Percentiles rank a stretch among this genome's conserved stretches.
phyloP scores from a whole-genome alignment of 2,113 vertebrate genomes.

The Sinocyclocheilus anophthalmus region DNA sequence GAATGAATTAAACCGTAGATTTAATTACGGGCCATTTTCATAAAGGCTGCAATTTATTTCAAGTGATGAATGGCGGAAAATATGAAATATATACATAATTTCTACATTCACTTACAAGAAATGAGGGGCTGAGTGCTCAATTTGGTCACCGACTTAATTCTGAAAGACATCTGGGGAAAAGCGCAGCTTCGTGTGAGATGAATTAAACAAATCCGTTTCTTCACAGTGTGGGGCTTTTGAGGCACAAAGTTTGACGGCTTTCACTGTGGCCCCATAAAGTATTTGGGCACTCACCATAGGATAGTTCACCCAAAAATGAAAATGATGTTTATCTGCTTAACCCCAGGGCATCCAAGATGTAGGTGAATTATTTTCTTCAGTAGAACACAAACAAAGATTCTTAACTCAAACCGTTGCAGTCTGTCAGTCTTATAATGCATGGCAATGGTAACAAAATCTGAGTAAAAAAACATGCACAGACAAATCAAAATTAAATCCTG shows the following conservation, averaged over 20 bases:
- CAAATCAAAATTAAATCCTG: too few species aligned
- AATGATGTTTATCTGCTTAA: too few species aligned
- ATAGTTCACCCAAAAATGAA: too few species aligned
- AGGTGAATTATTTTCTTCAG: too few species aligned
- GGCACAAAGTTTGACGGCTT: background rate
- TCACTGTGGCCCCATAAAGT: background rate
- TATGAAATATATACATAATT: constrained; percentile 9
- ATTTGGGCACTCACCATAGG: background rate
- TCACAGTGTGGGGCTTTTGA: background rate
- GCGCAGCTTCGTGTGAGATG: background rate
- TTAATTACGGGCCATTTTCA: constrained; percentile 16
- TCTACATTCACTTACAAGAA: constrained; percentile 14
- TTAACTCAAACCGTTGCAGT: too few species aligned
- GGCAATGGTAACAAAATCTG: too few species aligned
- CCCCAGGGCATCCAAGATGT: too few species aligned
- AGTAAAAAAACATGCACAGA: too few species aligned
- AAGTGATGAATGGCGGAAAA: constrained; percentile 15
- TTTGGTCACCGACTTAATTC: constrained; percentile 5
- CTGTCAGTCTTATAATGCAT: too few species aligned
- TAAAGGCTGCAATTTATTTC: constrained; percentile 34
- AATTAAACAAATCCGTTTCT: constrained; percentile 2
- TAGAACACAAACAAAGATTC: too few species aligned
- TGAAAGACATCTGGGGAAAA: background rate
- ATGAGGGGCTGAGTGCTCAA: background rate
- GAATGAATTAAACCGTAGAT: constrained; percentile 7